Percentiles rank a stretch among this genome's conserved stretches.
phyloP scores from a whole-genome alignment of 2,888 invertebrate species.

The Rhodophaea formosa region DNA sequence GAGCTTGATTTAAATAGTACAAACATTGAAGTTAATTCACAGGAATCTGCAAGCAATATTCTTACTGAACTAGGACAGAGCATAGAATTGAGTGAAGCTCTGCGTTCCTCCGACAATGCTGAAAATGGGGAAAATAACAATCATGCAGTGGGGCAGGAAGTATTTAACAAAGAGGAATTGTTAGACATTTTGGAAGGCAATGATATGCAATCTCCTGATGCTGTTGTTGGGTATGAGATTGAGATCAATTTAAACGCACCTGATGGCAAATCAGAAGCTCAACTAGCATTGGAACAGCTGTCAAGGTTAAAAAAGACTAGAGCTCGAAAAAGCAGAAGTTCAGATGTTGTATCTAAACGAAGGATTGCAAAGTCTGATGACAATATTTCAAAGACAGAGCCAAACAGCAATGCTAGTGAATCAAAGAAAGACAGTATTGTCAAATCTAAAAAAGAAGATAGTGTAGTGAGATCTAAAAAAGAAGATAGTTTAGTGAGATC shows the following conservation, averaged over 20 bases:
- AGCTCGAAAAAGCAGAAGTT: constrained; percentile 31
- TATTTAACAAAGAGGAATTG: constrained; percentile 73
- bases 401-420: constrained; percentile 29
- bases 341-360: constrained; percentile 32
- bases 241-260: constrained; percentile 17
- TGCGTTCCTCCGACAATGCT: constrained; percentile 58
- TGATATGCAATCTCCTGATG: constrained; percentile 44
- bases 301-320: constrained; percentile 47
- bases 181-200: constrained; percentile 73
- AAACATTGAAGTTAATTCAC: constrained; percentile 22
- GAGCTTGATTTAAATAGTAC: constrained; percentile 33
- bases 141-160: constrained; percentile 55
- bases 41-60: constrained; percentile 48
- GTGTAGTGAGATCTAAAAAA: constrained; percentile 20
- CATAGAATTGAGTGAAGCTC: constrained; percentile 67
- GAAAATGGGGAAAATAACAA: constrained; percentile 66
- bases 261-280: constrained; percentile 48
- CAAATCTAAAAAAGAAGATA: constrained; percentile 24
- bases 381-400: constrained; percentile 28
- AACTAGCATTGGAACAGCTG: constrained; percentile 65
- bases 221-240: constrained; percentile 25
- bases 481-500: constrained; percentile 24
- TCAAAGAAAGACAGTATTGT: constrained; percentile 23
- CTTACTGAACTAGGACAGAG: constrained; percentile 62
- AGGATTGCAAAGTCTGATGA: constrained; percentile 25